Base-by-base conservation (phyloP, 2,888 invertebrate species). In the Lochmaea crataegi region DNA sequence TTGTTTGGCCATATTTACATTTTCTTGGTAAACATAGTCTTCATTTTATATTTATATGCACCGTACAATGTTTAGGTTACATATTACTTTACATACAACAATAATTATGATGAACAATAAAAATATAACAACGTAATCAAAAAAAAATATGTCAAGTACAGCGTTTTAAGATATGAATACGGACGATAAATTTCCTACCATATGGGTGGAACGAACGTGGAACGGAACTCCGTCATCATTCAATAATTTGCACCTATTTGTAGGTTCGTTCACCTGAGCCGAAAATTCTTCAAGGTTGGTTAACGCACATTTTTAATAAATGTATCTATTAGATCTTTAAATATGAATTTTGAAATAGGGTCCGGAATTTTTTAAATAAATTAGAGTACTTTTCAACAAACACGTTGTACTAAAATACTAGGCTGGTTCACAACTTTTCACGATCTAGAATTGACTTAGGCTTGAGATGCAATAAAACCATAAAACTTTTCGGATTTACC, bases 201-300 rank as follows among this genome's bases (percentile, higher is more conserved):
- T n/a, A 51, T n/a, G n/a, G 51, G 51, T 51, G 51, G n/a, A 51
- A 51, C 51, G 51, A 16, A 51, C 16, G 51, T 51, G 51, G n/a
- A 51, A 51, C 51, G 51, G 51, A 51, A 51, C 51, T n/a, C 51
- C 14, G 51, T 51, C 51, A 51, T 51, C n/a, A 51, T 51, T 51
- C 5, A n/a, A 16, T n/a, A 51, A 51, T 51, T 51, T 51, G 51
- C 51, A n/a, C 1, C 14, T 51, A 51, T 45, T 45, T 45, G 12
- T 45, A 45, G 45, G 45, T 14, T 45, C 45, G 45, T 45, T 45
- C 45, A 45, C 45, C 45, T 45, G 45, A 45, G 45, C 7, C 32
- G 32, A 38, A 38, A 38, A 7, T 38, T 7, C 9, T 38, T 38
- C 32, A 38, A 38, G 32, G 32, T 38, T 38, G 32, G 32, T 38